Evolutionary conservation across 2,797 vertebrate genomes (phyloP).

Genomic region (Acrocephalus scirpaceus): DNA sequence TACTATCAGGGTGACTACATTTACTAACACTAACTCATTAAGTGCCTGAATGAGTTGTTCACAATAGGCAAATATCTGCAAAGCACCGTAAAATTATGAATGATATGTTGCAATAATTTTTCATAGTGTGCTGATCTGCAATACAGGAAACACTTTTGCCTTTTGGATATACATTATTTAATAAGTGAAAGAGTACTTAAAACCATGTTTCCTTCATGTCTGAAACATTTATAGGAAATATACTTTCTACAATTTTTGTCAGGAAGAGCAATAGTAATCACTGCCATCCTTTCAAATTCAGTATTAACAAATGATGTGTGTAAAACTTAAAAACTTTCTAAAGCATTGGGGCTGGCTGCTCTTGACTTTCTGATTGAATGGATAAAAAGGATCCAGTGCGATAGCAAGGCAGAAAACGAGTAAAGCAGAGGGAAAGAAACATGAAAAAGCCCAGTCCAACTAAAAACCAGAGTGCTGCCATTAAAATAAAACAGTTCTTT

Average conservation of each 20-base stretch:
- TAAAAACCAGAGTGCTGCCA: background rate
- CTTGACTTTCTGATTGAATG: background rate
- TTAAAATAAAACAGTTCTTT: background rate
- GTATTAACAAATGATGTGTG: background rate
- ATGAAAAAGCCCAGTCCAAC: background rate
- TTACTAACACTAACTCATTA: slow-evolving; percentile 16
- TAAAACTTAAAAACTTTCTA: background rate
- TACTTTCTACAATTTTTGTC: background rate
- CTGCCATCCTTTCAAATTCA: background rate
- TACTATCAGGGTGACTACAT: slow-evolving; percentile 13
- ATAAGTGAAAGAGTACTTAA: background rate
- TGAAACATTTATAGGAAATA: background rate
- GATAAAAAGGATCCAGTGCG: background rate
- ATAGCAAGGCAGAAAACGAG: background rate
- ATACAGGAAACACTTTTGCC: background rate
- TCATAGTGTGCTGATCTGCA: background rate
- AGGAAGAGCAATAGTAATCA: background rate
- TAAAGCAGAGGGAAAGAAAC: background rate
- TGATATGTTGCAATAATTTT: slow-evolving; percentile 27
- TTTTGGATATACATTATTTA: background rate
- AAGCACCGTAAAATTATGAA: slow-evolving; percentile 30
- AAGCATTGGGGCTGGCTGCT: background rate
- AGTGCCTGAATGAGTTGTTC: background rate
- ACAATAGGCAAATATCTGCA: slow-evolving; percentile 34
- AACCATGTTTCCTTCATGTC: background rate